Evolutionary conservation across 2,888 invertebrate genomes (phyloP).

Genomic region (Drosophila yooni): DNA sequence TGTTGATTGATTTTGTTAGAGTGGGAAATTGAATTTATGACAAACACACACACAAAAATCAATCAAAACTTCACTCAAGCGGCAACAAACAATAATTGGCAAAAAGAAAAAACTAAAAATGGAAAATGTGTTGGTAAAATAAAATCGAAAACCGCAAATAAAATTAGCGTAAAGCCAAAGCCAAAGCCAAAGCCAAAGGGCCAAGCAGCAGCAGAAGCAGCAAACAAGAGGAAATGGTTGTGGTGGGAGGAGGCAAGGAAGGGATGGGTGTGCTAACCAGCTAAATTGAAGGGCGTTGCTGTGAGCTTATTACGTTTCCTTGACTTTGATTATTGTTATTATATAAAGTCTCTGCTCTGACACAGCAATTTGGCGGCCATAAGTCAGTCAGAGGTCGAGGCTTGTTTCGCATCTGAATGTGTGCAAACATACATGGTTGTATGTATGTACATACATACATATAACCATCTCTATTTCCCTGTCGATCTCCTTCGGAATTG

Average conservation of each 20-base stretch:
- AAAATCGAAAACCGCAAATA: constrained; percentile 74
- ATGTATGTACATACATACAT: background rate
- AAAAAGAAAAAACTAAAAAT: background rate
- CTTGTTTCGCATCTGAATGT: constrained; percentile 34
- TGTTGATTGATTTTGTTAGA: constrained; percentile 66
- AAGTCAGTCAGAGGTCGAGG: constrained; percentile 61
- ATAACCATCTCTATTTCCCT: background rate
- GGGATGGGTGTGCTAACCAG: constrained; percentile 38
- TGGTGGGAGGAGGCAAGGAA: background rate
- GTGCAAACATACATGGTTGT: background rate
- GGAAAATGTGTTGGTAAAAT: constrained; percentile 43
- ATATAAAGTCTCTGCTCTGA: constrained; percentile 20
- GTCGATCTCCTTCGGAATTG: constrained; percentile 23
- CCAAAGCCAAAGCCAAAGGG: constrained; percentile 1
- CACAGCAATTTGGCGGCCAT: constrained; percentile 67
- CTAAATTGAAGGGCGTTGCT: constrained; percentile 74
- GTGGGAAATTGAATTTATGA: constrained; percentile 68
- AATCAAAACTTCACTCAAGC: constrained; percentile 56
- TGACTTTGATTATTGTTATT: constrained; percentile 57
- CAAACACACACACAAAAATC: constrained; percentile 44
- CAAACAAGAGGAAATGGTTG: background rate
- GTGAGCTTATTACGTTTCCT: constrained; percentile 68
- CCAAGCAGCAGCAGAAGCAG: background rate
- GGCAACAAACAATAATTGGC: constrained; percentile 39
- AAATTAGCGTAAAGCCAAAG: constrained; percentile 60